These are phyloP conservation scores for Dolichomitus sp. DNA, from an alignment of 2,888 invertebrate species.

Conservation along the genomic window DNA sequence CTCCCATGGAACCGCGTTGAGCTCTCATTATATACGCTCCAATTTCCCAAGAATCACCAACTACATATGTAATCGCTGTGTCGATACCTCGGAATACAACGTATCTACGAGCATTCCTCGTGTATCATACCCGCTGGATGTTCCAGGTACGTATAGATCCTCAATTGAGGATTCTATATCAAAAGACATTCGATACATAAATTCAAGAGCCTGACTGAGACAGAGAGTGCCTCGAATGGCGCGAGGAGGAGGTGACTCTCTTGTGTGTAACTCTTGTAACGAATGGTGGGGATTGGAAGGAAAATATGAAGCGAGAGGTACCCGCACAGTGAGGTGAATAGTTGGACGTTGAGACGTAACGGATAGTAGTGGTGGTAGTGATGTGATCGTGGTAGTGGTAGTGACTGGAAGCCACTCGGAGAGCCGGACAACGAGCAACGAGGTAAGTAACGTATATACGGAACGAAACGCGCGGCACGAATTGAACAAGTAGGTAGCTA, in stretches of 20 bases:
- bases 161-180: neutral
- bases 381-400: no score
- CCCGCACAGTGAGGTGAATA: neutral
- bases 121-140: neutral
- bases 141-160: neutral
- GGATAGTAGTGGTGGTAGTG: constrained; percentile 1
- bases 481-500: constrained; percentile 8
- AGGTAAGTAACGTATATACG: neutral
- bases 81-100: neutral
- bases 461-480: constrained; percentile 14
- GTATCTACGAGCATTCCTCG: neutral
- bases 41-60: constrained; percentile 9
- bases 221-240: constrained; percentile 2
- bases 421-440: neutral
- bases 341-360: neutral
- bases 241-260: neutral
- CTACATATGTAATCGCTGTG: neutral
- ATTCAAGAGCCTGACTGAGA: neutral
- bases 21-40: constrained; percentile 42
- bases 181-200: neutral
- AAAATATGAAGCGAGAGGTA: constrained; percentile 4
- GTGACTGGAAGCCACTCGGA: neutral
- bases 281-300: neutral
- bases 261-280: neutral
- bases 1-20: neutral